These are phyloP conservation scores for Oreotrochilus melanogaster DNA, from an alignment of 2,113 vertebrate genomes.

Conservation along the genomic window DNA sequence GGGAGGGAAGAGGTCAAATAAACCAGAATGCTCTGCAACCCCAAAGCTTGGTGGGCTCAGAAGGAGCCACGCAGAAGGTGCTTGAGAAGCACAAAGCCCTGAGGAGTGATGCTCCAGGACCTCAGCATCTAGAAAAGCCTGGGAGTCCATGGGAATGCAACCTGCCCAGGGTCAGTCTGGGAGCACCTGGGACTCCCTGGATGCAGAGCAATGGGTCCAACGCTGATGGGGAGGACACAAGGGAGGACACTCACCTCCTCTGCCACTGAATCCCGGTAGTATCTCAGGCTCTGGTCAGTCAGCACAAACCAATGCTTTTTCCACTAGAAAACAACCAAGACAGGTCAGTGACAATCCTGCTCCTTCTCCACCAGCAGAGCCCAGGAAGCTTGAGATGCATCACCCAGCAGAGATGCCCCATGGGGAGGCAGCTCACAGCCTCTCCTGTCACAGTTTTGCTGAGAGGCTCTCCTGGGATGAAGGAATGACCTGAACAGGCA, in stretches of 20 bases:
- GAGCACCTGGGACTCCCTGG: neutral
- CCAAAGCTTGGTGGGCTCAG: accelerated
- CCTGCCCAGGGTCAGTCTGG: accelerated
- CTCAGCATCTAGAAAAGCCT: accelerated
- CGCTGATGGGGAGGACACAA: accelerated
- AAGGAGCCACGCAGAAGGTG: neutral
- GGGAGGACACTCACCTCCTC: constrained; percentile 86
- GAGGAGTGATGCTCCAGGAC: neutral
- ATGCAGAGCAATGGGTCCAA: neutral
- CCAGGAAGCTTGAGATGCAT: neutral
- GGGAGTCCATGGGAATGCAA: neutral
- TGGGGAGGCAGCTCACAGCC: neutral
- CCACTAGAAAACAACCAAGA: constrained; percentile 83
- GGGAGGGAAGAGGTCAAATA: neutral
- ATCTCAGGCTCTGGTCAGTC: constrained; percentile 93
- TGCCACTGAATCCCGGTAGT: constrained; percentile 93
- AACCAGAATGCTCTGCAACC: neutral
- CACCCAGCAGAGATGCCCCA: accelerated
- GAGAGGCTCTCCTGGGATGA: neutral
- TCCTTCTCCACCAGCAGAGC: neutral
- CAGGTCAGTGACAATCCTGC: neutral
- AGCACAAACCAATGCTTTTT: constrained; percentile 99
- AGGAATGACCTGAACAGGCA: neutral
- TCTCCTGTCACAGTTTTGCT: neutral
- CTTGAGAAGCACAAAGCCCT: neutral